Evolutionary conservation across 2,888 invertebrate genomes (phyloP), one percentile per base, ranked within the genome.

Genomic region (Athalia circularis): DNA sequence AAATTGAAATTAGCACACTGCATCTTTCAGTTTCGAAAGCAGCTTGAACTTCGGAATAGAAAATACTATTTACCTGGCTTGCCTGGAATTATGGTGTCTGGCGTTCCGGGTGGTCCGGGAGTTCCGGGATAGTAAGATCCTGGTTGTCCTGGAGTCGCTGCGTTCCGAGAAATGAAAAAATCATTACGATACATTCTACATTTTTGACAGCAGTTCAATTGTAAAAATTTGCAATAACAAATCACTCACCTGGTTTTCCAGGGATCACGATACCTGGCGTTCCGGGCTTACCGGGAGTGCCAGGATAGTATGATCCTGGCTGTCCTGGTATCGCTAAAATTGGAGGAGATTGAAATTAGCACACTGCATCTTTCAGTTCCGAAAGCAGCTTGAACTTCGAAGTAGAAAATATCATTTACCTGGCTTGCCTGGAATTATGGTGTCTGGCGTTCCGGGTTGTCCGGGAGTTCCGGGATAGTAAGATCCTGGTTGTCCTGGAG

Each of bases 51-150:
- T n/a, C n/a, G n/a, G n/a, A 61, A 68, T 7, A 87, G 80, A 84
- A 83, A 13, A 88, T 90, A 50, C 77, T 77, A n/a, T 0, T 2
- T 6, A 4, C 78, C 80, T 70, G 82, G 77, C 48, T 59, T 50
- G 11, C 82, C 84, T 64, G 79, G 72, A 88, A 80, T 82, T 65
- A 89, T 29, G 29, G 29, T 29, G 29, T 2, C 90, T 43, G 87
- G 84, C 47, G 87, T 86, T 77, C 89, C 90, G 79, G 87, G 88
- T 8, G 84, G 83, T 13, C 89, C 90, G 5, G 82, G 82, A 3
- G 81, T 80, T 43, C 91, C 91, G 50, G 86, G 77, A 29, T 64
- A 52, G 15, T 74, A 29, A 1, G 29, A 29, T 29, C 29, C 29
- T 29, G 29, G 29, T 29, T 29, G 29, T 29, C 29, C 29, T 29